Percentiles rank a stretch among this genome's conserved stretches.
phyloP scores from a whole-genome alignment of 37 sponge, comb jelly and placozoan genomes.

The Axinella damicornis region DNA sequence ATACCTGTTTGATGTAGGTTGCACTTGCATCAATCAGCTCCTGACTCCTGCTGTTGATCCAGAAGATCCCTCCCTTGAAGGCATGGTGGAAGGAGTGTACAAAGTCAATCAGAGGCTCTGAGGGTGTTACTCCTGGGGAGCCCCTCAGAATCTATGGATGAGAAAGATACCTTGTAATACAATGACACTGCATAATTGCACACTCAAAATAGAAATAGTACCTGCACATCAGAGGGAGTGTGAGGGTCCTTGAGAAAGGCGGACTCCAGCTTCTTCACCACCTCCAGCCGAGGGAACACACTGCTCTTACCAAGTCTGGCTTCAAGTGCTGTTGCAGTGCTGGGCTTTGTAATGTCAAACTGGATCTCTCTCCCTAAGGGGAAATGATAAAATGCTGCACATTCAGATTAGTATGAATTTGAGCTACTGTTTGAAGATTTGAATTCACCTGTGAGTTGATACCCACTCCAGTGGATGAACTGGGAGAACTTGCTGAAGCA shows the following conservation, averaged over 20 bases:
- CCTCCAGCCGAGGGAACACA: conserved; percentile 64
- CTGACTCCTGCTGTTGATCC: not conserved
- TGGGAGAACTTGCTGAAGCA: conserved; percentile 69
- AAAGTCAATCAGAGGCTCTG: conserved; percentile 55
- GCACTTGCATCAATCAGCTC: not conserved
- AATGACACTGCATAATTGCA: no score
- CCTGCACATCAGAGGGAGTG: conserved; percentile 56
- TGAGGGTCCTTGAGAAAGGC: conserved; percentile 24
- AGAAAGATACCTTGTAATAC: no score
- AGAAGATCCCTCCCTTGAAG: conserved; percentile 66
- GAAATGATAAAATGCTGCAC: no score
- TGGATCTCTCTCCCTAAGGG: conserved; percentile 22
- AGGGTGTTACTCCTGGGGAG: conserved; percentile 27
- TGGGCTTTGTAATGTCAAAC: conserved; percentile 4
- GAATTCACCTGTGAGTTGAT: conserved; percentile 62
- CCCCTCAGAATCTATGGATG: no score
- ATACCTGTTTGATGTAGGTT: not conserved
- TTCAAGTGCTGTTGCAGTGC: not conserved
- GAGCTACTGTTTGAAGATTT: no score
- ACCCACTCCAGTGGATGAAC: conserved; percentile 79
- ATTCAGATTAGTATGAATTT: no score
- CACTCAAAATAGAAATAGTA: not conserved
- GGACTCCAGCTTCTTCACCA: conserved; percentile 52
- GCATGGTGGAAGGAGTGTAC: conserved; percentile 8
- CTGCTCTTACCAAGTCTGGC: conserved; percentile 4